These are phyloP conservation scores for Mimachlamys varia DNA, from an alignment of 2,888 invertebrate genomes.

Conservation along the genomic window DNA sequence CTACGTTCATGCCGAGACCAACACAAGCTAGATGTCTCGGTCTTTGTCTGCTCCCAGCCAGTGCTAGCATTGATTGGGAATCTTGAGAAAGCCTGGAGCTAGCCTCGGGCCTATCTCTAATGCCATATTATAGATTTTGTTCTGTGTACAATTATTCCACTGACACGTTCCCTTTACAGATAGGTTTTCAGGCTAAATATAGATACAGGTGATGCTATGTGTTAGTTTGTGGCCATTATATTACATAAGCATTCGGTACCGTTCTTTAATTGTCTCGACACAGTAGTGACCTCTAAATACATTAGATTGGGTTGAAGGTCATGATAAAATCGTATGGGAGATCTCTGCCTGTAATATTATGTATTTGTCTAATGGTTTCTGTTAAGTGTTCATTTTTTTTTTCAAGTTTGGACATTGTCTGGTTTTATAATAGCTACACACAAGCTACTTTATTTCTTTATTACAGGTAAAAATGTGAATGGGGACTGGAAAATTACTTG, in stretches of 20 bases:
- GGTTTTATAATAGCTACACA: no score
- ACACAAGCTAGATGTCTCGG: background rate
- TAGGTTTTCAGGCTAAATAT: background rate
- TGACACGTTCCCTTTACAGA: background rate
- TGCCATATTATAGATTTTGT: background rate
- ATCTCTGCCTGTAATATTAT: background rate
- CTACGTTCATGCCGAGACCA: background rate
- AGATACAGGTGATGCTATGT: background rate
- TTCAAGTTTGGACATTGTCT: no score
- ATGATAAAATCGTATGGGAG: background rate
- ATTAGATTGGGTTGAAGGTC: constrained; percentile 8
- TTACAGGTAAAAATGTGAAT: no score
- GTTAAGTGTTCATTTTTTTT: no score
- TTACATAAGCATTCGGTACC: background rate
- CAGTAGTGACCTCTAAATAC: constrained; percentile 5
- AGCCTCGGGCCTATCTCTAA: background rate
- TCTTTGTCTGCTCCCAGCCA: background rate
- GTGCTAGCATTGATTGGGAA: background rate
- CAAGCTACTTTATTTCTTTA: no score
- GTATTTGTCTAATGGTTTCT: background rate
- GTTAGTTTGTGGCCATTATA: background rate
- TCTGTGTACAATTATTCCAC: background rate
- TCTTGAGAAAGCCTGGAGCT: constrained; percentile 23
- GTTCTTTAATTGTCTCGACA: background rate
- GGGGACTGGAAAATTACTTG: no score